Evolutionary conservation across 2,888 invertebrate species (phyloP), one percentile per base, ranked within the genome.

Genomic region (Dryobotodes eremita): DNA sequence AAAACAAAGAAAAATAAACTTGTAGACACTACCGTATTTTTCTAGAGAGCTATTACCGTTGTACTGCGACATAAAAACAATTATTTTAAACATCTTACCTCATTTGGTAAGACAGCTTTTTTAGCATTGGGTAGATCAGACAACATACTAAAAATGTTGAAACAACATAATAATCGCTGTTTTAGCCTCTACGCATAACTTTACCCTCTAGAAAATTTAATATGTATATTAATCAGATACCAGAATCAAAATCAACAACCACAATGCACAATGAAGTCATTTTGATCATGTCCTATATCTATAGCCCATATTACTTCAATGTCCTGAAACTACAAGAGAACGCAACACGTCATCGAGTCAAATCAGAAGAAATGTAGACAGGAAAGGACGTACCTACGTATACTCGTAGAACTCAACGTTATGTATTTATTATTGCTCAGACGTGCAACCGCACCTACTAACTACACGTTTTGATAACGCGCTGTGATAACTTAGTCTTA

Each of bases 281-380:
- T 82, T 75, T 76, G 23, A 50, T 57, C 42, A 42, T 26, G 20
- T 15, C 20, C 64, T 55, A 42, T 57, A 31, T 17, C 17, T 59
- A 77, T n/a, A 46, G 53, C 23, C 36, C 31, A 55, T 68, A 82
- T 46, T 50, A 77, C 48, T 64, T 6, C 0, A n/a, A 68, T n/a
- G 11, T 26, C n/a, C 61, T 36, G 42, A 10, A 75, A 74, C 75
- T 77, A 87, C 77, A 84, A 89, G 82, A 85, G 80, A 87, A 87
- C 26, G 55, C 78, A 78, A 80, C 64, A 61, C 15, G 11, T 53
- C 55, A 79, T 42, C n/a, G 46, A 71, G 78, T 79, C 66, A 72
- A 84, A 87, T 89, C 65, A 84, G 46, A 77, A 74, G 64, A 77
- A 83, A 83, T 73, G 68, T 72, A 75, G 69, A 89, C 72, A 72